phyloP scores from a whole-genome alignment of 2,113 vertebrate species.

The Cephalopterus ornatus region DNA sequence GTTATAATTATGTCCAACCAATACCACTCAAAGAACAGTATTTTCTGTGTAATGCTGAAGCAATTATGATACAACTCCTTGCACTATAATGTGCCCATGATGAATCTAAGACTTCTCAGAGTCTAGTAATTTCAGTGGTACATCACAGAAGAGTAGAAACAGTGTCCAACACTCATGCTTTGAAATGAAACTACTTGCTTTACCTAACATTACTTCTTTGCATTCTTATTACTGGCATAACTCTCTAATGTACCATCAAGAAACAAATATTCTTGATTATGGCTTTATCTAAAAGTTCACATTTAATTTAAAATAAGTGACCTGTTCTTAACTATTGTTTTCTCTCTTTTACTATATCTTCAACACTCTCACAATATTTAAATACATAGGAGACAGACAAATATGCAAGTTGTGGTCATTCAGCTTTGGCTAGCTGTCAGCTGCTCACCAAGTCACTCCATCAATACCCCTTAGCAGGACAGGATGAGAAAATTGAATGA shows the following conservation, averaged over 20 bases:
- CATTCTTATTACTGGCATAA: background rate
- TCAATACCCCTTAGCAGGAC: background rate
- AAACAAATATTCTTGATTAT: background rate
- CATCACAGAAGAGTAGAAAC: background rate
- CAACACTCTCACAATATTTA: background rate
- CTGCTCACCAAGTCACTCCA: background rate
- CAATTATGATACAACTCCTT: background rate
- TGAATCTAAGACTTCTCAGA: background rate
- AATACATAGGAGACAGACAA: background rate
- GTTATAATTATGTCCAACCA: background rate
- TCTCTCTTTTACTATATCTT: background rate
- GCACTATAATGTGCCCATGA: background rate
- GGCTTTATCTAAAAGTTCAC: background rate
- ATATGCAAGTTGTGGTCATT: background rate
- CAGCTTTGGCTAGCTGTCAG: background rate
- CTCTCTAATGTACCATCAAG: background rate
- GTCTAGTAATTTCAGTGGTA: background rate
- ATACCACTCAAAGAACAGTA: background rate
- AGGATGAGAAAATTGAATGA: background rate
- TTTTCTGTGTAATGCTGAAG: background rate
- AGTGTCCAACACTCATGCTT: background rate
- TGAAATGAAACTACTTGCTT: background rate
- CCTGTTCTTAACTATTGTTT: background rate
- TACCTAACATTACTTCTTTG: background rate
- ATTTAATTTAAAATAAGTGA: background rate